These are phyloP conservation scores for Eretmocerus hayati DNA, from an alignment of 2,888 invertebrate genomes.

Conservation along the genomic window DNA sequence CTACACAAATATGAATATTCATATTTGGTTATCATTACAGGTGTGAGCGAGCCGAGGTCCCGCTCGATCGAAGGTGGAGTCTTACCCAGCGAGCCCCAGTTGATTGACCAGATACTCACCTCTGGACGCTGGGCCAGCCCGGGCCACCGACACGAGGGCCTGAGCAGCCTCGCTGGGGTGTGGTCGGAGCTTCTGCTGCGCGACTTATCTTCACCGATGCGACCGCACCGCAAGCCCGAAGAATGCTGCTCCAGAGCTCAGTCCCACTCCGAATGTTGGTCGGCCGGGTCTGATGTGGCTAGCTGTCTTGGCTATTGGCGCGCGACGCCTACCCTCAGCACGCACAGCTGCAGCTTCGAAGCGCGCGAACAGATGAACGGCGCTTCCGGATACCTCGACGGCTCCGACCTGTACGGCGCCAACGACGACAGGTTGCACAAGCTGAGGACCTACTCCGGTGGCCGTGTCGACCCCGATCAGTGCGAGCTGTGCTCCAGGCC, in stretches of 20 bases:
- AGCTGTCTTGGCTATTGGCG: conserved; percentile 63
- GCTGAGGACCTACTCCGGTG: conserved; percentile 63
- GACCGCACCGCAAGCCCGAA: conserved; percentile 44
- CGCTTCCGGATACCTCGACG: conserved; percentile 77
- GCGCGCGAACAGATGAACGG: conserved; percentile 78
- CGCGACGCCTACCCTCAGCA: conserved; percentile 54
- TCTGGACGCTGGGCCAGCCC: conserved; percentile 44
- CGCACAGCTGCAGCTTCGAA: conserved; percentile 46
- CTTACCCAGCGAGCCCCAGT: conserved; percentile 54
- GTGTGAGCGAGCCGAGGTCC: conserved; percentile 50
- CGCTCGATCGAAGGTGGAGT: conserved; percentile 54
- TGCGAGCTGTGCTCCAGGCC: conserved; percentile 58
- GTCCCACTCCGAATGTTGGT: conserved; percentile 54
- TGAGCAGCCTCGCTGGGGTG: conserved; percentile 69
- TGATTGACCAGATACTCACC: conserved; percentile 48
- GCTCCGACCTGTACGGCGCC: conserved; percentile 73
- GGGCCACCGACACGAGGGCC: conserved; percentile 60
- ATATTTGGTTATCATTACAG: conserved; percentile 33
- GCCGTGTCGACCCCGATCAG: conserved; percentile 60
- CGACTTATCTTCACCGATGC: conserved; percentile 64
- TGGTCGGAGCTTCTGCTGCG: conserved; percentile 73
- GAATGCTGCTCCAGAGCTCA: conserved; percentile 34
- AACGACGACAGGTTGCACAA: conserved; percentile 65
- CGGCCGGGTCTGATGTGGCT: conserved; percentile 33
- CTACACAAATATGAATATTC: too few relatives aligned